phyloP scores from a whole-genome alignment of 2,797 vertebrate species.

The Sitta carolinensis region DNA sequence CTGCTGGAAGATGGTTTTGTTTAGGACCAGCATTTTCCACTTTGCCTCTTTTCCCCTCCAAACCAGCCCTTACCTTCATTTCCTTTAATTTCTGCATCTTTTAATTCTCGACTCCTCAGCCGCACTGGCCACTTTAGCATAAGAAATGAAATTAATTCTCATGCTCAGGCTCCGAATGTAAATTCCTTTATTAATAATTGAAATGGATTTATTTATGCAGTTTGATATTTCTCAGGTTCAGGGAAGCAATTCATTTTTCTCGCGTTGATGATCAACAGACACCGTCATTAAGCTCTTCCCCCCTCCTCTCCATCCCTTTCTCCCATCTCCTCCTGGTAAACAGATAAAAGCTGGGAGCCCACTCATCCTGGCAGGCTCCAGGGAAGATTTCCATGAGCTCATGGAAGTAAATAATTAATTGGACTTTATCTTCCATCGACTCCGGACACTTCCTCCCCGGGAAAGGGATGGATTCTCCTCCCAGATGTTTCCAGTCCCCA shows the following conservation, averaged over 20 bases:
- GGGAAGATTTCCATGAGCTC: not conserved
- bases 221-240: constrained; percentile 78
- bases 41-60: not conserved
- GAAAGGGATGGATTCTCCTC: not conserved
- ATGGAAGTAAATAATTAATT: constrained; percentile 24
- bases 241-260: constrained; percentile 75
- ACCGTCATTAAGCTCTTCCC: not conserved
- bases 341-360: constrained; percentile 7
- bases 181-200: constrained; percentile 78
- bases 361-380: not conserved
- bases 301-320: not conserved
- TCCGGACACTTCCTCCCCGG: not conserved
- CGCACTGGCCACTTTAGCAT: constrained; percentile 60
- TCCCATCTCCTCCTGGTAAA: not conserved
- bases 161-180: constrained; percentile 70
- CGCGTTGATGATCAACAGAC: constrained; percentile 51
- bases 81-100: not conserved
- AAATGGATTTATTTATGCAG: constrained; percentile 77
- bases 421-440: not conserved
- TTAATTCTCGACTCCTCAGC: constrained; percentile 14
- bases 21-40: not conserved
- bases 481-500: not conserved
- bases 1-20: not conserved
- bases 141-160: constrained; percentile 76
- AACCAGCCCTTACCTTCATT: not conserved